These are phyloP conservation scores for Leptosomus discolor DNA, from an alignment of 2,113 vertebrate species.

Conservation along the genomic window DNA sequence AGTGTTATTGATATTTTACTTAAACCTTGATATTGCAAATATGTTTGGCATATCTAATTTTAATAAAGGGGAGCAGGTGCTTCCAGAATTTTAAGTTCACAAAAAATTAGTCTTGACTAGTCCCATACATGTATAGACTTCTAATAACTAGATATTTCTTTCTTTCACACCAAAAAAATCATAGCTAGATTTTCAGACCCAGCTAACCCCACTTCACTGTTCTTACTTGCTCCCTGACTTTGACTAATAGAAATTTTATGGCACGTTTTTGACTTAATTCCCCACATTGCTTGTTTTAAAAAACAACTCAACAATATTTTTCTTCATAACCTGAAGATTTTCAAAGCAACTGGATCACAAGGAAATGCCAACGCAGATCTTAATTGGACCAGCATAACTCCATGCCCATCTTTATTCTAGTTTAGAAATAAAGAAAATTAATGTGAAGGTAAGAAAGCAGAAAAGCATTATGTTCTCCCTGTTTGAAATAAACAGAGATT, in stretches of 20 bases:
- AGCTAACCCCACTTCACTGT: background rate
- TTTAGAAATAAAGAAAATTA: background rate
- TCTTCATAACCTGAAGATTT: background rate
- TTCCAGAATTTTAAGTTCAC: background rate
- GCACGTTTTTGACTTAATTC: background rate
- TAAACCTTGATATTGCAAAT: background rate
- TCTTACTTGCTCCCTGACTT: background rate
- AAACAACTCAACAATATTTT: background rate
- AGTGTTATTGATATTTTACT: background rate
- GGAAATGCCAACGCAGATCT: background rate
- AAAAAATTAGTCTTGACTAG: background rate
- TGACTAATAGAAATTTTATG: background rate
- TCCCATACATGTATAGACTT: background rate
- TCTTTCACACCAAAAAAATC: background rate
- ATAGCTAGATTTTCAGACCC: background rate
- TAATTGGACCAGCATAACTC: background rate
- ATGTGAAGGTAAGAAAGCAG: background rate
- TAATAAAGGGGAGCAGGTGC: background rate
- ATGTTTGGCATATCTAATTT: background rate
- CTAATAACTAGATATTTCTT: background rate
- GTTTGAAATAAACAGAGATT: background rate
- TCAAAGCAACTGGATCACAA: background rate
- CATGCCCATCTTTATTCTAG: background rate
- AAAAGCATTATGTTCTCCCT: background rate
- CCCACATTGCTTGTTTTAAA: background rate